Conservation (phyloP, 2,888 invertebrate species). For the Drosophila mimica region DNA sequence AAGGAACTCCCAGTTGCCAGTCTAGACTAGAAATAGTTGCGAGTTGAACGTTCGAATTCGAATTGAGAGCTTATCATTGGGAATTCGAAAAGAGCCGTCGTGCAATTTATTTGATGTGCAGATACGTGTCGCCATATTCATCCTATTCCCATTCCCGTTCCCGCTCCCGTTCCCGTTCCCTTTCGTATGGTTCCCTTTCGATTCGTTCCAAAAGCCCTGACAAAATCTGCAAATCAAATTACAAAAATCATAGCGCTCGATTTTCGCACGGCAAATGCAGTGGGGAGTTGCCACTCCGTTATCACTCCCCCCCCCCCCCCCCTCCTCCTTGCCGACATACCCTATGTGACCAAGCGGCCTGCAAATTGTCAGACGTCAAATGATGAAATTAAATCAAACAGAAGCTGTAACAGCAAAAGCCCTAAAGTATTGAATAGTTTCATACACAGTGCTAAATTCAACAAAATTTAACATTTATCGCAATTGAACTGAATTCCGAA, state of each 20-base stretch:
- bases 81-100: slow-evolving; percentile 55
- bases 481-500: no score
- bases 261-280: slow-evolving; percentile 76
- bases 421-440: slow-evolving; percentile 19
- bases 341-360: slow-evolving; percentile 62
- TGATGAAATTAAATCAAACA: slow-evolving; percentile 79
- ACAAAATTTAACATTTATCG: neutral
- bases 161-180: neutral
- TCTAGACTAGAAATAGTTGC: slow-evolving; percentile 2
- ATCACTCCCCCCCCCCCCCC: neutral
- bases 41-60: slow-evolving; percentile 11
- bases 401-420: slow-evolving; percentile 61
- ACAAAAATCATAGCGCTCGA: slow-evolving; percentile 79
- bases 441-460: neutral
- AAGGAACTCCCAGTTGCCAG: slow-evolving; percentile 47
- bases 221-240: slow-evolving; percentile 81
- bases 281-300: slow-evolving; percentile 46
- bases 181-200: neutral
- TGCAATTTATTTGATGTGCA: slow-evolving; percentile 74
- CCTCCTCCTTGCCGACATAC: neutral
- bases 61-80: slow-evolving; percentile 66
- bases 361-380: slow-evolving; percentile 80
- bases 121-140: slow-evolving; percentile 60
- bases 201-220: neutral
- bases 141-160: neutral